Conservation (phyloP, 2,888 invertebrate species). For the Drosophila mettleri region DNA sequence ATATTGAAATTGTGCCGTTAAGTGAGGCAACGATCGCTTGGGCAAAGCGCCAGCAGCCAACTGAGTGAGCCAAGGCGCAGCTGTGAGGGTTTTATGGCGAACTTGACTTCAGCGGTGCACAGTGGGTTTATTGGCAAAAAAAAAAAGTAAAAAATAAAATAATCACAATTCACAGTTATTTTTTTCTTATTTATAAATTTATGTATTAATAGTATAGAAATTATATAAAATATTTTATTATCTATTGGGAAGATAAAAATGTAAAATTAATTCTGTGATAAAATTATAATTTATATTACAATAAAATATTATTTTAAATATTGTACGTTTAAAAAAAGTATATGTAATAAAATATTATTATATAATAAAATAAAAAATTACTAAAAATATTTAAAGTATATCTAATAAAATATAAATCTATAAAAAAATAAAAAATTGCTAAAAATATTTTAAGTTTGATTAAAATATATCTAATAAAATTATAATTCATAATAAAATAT, state of each 20-base stretch:
- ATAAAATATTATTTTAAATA: too few relatives aligned
- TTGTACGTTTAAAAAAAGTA: too few relatives aligned
- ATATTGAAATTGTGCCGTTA: slow-evolving; percentile 26
- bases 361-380: neutral
- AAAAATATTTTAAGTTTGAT: neutral
- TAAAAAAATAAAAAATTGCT: neutral
- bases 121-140: slow-evolving; percentile 13
- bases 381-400: neutral
- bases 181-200: too few relatives aligned
- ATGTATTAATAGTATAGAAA: too few relatives aligned
- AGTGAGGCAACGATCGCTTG: slow-evolving; percentile 50
- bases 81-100: slow-evolving; percentile 70
- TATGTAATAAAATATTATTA: too few relatives aligned
- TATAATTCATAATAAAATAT: neutral
- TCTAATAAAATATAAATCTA: too few relatives aligned
- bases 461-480: neutral
- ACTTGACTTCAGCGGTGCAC: slow-evolving; percentile 62
- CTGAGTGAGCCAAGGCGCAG: slow-evolving; percentile 65
- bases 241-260: too few relatives aligned
- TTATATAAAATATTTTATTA: too few relatives aligned
- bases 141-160: neutral
- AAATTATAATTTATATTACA: too few relatives aligned
- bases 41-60: slow-evolving; percentile 63
- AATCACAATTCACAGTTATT: too few relatives aligned
- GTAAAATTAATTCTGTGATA: too few relatives aligned